Evolutionary conservation across 2,888 invertebrate genomes (phyloP), one percentile per base, ranked within the genome.

Genomic region (Nymphalis c-album): DNA sequence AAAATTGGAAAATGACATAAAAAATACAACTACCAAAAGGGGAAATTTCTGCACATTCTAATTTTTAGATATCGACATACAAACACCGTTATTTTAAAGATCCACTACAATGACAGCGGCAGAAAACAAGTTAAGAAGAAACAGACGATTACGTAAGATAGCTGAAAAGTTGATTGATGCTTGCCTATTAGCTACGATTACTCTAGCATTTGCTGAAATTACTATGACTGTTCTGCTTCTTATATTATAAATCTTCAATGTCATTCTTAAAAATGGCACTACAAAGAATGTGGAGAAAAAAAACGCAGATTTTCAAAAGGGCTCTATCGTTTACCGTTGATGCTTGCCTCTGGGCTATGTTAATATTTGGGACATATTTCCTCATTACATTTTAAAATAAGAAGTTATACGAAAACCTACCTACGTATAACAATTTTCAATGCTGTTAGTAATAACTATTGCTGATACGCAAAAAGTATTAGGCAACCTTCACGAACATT

Each of bases 151-250:
- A 17, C 78, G 81, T 17, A 85, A 75, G 50, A 71, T 87, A 48
- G 74, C 82, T 13, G 85, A 88, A 72, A 82, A 78, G 68, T 57
- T 85, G 17, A 74, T 89, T 60, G 84, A 85, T 69, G 78, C 77
- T 13, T 84, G 85, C 64, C 71, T 91, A 8, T 67, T 88, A 2
- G 79, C 84, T 2, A 86, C 87, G 0, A 79, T 88, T 55, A 81
- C 86, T 13, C 74, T 89, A 48, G 85, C 88, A 2, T 83, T 86
- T 68, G 82, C 82, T 58, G 89, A 90, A 76, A 84, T 88, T 51
- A 76, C 83, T 48, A 69, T 88, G 69, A 84, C 85, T 1, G 47
- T 88, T 59, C 58, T 90, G 50, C 64, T 90, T 53, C 60, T 87
- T 31, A 64, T 86, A 0, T 86, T 74, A 73, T 47, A 46, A 69